Evolutionary conservation across 2,888 invertebrate genomes (phyloP).

Genomic region (Dolichomitus sp.): DNA sequence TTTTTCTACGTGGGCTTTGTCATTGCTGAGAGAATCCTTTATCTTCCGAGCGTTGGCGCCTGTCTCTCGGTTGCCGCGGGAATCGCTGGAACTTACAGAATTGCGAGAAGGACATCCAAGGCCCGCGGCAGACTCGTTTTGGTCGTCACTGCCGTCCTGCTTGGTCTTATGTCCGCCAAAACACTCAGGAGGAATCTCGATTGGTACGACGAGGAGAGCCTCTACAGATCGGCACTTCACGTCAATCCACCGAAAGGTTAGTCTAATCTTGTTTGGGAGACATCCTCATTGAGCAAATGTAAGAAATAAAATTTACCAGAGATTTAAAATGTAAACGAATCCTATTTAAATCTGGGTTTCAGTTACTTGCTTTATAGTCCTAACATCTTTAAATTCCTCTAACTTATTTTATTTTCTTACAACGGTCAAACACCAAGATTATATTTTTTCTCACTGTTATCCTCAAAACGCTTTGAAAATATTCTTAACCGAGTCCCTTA

Average conservation of each 20-base stretch:
- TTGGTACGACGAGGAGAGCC: conserved; percentile 97
- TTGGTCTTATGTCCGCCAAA: conserved; percentile 90
- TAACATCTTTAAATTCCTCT: not conserved
- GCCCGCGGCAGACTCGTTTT: conserved; percentile 79
- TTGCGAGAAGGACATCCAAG: conserved; percentile 85
- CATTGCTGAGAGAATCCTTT: conserved; percentile 97
- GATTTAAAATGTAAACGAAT: not conserved
- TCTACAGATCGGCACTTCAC: conserved; percentile 96
- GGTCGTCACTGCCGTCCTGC: conserved; percentile 88
- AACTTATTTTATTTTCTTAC: not conserved
- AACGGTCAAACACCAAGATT: conserved; percentile 1
- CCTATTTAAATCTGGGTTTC: not conserved
- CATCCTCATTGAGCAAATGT: not conserved
- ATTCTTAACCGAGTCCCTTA: not conserved
- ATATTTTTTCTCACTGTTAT: not conserved
- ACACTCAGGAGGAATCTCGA: conserved; percentile 95
- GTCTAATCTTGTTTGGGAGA: conserved; percentile 64
- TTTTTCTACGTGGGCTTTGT: conserved; percentile 99
- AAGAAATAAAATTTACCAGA: not conserved
- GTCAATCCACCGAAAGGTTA: conserved; percentile 99
- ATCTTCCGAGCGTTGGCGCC: conserved; percentile 98
- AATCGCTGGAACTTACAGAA: conserved; percentile 81
- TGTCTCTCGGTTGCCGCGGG: conserved; percentile 94
- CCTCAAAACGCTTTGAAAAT: not conserved
- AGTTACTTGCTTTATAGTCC: not conserved